Percentiles rank a stretch among this genome's conserved stretches.
These are phyloP conservation scores for Argyresthia goedartella DNA, from an alignment of 2,888 invertebrate species.

Conservation along the genomic window DNA sequence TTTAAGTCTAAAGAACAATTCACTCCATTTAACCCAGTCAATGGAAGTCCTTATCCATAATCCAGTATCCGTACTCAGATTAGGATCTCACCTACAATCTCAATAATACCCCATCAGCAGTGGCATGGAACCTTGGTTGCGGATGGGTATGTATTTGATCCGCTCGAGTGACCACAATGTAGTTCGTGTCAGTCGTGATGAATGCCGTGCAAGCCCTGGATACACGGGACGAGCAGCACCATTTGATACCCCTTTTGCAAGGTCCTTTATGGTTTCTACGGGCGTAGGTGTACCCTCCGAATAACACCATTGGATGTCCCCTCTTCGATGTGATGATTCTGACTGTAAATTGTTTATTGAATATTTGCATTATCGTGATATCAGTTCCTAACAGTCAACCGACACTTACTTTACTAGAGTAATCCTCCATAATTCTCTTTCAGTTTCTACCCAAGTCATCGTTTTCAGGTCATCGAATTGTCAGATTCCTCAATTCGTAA, in stretches of 20 bases:
- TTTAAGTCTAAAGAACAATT: no score
- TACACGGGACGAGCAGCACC: constrained; percentile 11
- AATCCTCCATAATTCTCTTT: no score
- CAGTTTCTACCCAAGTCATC: no score
- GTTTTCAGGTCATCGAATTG: no score
- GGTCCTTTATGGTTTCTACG: background rate
- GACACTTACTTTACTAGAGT: no score
- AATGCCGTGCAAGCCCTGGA: constrained; percentile 9
- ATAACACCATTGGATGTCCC: constrained; percentile 8
- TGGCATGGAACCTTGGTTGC: background rate
- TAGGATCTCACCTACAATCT: background rate
- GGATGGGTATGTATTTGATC: constrained; percentile 1
- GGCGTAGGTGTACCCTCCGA: constrained; percentile 8
- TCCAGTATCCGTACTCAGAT: no score
- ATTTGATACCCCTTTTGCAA: constrained; percentile 4
- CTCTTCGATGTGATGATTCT: constrained; percentile 7
- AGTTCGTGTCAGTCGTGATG: constrained; percentile 1
- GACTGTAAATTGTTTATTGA: background rate
- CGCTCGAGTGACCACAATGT: background rate
- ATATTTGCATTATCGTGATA: background rate
- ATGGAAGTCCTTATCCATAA: no score
- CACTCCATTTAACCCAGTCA: no score
- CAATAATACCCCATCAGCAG: background rate
- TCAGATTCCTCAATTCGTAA: no score
- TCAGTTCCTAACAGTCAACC: no score